Evolutionary conservation across 1,140 invertebrate genomes (phyloP).

Genomic region (Drosophila leontia): DNA sequence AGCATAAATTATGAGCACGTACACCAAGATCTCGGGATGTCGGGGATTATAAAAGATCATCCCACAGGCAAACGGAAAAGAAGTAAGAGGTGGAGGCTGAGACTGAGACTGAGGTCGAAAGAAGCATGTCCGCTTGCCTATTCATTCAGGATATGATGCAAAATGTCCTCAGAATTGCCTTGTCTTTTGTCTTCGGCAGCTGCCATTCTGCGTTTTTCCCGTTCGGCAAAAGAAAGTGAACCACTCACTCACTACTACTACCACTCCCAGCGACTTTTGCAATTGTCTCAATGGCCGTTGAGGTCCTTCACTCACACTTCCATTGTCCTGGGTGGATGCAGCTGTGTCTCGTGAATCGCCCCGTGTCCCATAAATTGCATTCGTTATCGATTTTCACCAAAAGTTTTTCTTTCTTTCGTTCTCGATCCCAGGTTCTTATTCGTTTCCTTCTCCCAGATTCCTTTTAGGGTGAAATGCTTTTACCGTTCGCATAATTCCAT

Average conservation of each 20-base stretch:
- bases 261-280: constrained; percentile 55
- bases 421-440: constrained; percentile 14
- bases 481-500: constrained; percentile 57
- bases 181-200: constrained; percentile 46
- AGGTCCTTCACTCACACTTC: constrained; percentile 50
- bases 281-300: constrained; percentile 47
- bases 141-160: constrained; percentile 70
- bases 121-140: constrained; percentile 46
- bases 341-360: constrained; percentile 43
- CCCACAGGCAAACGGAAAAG: constrained; percentile 43
- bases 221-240: constrained; percentile 48
- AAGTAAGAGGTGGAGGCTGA: constrained; percentile 4
- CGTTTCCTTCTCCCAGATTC: constrained; percentile 21
- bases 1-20: constrained; percentile 77
- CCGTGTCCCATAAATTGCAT: constrained; percentile 74
- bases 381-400: constrained; percentile 61
- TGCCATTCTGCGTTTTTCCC: constrained; percentile 39
- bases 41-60: constrained; percentile 73
- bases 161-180: constrained; percentile 55
- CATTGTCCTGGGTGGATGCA: constrained; percentile 38
- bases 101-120: constrained; percentile 34
- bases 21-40: constrained; percentile 47
- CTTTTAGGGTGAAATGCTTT: constrained; percentile 30
- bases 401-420: constrained; percentile 19
- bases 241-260: constrained; percentile 7